Percentiles rank a stretch among this genome's conserved stretches.
Conservation (phyloP, 2,888 invertebrate species). For the Dendrolimus pini region DNA sequence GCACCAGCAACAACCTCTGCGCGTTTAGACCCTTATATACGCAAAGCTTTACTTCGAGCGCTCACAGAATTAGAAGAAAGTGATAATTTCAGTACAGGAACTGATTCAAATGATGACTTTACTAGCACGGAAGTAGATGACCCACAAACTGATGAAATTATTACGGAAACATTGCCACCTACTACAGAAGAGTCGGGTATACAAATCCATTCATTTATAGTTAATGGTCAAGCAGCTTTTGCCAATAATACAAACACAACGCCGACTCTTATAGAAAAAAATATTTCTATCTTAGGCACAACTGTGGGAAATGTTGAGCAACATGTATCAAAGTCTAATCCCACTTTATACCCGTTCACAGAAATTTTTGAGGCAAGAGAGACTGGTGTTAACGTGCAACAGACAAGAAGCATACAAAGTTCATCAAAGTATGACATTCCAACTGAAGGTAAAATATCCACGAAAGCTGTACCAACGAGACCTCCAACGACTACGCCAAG, state of each 20-base stretch:
- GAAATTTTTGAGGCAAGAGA: constrained; percentile 64
- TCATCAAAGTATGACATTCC: constrained; percentile 33
- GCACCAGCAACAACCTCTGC: constrained; percentile 71
- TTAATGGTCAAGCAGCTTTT: constrained; percentile 65
- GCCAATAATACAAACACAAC: constrained; percentile 40
- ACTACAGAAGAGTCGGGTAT: constrained; percentile 37
- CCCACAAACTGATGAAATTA: constrained; percentile 47
- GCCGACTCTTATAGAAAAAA: constrained; percentile 51
- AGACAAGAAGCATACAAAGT: constrained; percentile 56
- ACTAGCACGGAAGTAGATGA: constrained; percentile 52
- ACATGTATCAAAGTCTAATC: constrained; percentile 48
- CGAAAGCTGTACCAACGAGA: constrained; percentile 10
- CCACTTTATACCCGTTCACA: constrained; percentile 52
- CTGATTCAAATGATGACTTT: constrained; percentile 42
- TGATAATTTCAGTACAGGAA: constrained; percentile 56
- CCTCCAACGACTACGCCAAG: constrained; percentile 32
- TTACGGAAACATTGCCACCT: constrained; percentile 34
- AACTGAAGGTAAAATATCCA: constrained; percentile 27
- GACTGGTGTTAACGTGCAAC: constrained; percentile 45
- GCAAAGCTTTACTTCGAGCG: constrained; percentile 85
- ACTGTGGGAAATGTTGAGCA: constrained; percentile 68
- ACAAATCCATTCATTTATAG: constrained; percentile 77
- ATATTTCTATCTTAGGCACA: constrained; percentile 61
- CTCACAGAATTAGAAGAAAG: constrained; percentile 85
- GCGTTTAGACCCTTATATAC: constrained; percentile 83